phyloP scores from a whole-genome alignment of 1,140 invertebrate genomes.

The Zaprionus davidi region DNA sequence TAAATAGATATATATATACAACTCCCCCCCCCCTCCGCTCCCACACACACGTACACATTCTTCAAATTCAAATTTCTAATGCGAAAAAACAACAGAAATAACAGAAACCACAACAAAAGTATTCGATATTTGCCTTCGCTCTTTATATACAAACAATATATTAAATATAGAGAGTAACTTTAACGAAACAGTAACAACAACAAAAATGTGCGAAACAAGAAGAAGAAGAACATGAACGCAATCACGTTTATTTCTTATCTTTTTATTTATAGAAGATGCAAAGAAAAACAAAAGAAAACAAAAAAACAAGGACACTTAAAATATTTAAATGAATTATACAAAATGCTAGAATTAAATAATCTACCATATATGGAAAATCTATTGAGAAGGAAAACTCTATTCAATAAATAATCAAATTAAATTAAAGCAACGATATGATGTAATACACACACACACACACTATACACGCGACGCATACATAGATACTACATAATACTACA shows the following conservation, averaged over 20 bases:
- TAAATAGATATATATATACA: constrained; percentile 10
- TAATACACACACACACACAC: constrained; percentile 36
- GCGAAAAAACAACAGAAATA: constrained; percentile 35
- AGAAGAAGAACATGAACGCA: constrained; percentile 32
- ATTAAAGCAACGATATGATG: constrained; percentile 46
- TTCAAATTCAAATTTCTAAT: constrained; percentile 57
- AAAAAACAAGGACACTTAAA: constrained; percentile 62
- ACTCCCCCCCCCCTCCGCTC: background rate
- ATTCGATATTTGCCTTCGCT: constrained; percentile 82
- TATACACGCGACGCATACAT: constrained; percentile 40
- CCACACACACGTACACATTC: constrained; percentile 52
- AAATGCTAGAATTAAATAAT: constrained; percentile 44
- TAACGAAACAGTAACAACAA: background rate
- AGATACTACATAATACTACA: constrained; percentile 19
- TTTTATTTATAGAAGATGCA: constrained; percentile 58
- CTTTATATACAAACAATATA: constrained; percentile 65
- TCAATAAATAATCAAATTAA: constrained; percentile 36
- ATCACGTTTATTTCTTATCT: constrained; percentile 49
- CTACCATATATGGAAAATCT: constrained; percentile 36
- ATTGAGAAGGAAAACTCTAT: constrained; percentile 33
- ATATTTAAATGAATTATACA: constrained; percentile 82
- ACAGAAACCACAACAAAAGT: constrained; percentile 76
- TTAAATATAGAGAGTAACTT: constrained; percentile 3
- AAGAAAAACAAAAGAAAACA: constrained; percentile 47
- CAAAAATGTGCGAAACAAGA: constrained; percentile 24